These are phyloP conservation scores for Tetropium fuscum DNA, from an alignment of 2,888 invertebrate species.

Conservation along the genomic window DNA sequence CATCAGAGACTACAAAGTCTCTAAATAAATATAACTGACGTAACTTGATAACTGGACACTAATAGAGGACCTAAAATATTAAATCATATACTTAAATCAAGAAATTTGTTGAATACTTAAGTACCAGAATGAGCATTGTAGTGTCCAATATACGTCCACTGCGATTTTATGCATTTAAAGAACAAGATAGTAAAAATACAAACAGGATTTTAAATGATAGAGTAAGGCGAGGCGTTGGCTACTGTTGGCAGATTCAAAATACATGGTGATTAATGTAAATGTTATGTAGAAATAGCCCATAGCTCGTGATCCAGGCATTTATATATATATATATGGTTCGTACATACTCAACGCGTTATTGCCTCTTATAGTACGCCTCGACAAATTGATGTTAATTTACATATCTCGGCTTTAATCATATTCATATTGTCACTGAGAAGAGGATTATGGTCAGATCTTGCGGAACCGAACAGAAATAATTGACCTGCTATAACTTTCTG, in stretches of 20 bases:
- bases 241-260: slow-evolving; percentile 24
- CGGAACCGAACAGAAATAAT: slow-evolving; percentile 22
- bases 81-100: too few relatives aligned
- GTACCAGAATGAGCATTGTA: too few relatives aligned
- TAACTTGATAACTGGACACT: too few relatives aligned
- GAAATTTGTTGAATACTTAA: too few relatives aligned
- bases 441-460: slow-evolving; percentile 30
- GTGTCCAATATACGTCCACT: too few relatives aligned
- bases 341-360: slow-evolving; percentile 15
- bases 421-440: slow-evolving; percentile 32
- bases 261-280: slow-evolving; percentile 32
- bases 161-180: too few relatives aligned
- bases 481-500: slow-evolving; percentile 23
- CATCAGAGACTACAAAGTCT: too few relatives aligned
- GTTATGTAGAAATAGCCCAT: slow-evolving; percentile 28
- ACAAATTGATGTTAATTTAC: slow-evolving; percentile 36
- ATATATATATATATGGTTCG: slow-evolving; percentile 18
- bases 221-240: slow-evolving; percentile 18
- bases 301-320: slow-evolving; percentile 22
- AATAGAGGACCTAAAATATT: too few relatives aligned
- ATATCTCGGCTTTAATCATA: slow-evolving; percentile 34
- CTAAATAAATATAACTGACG: too few relatives aligned
- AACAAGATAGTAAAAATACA: slow-evolving; percentile 5
- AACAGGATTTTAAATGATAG: slow-evolving; percentile 20
- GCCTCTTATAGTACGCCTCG: slow-evolving; percentile 24